Evolutionary conservation across 23 tunicate species (phyloP).

Genomic region (Oikopleura vanhoeffeni): DNA sequence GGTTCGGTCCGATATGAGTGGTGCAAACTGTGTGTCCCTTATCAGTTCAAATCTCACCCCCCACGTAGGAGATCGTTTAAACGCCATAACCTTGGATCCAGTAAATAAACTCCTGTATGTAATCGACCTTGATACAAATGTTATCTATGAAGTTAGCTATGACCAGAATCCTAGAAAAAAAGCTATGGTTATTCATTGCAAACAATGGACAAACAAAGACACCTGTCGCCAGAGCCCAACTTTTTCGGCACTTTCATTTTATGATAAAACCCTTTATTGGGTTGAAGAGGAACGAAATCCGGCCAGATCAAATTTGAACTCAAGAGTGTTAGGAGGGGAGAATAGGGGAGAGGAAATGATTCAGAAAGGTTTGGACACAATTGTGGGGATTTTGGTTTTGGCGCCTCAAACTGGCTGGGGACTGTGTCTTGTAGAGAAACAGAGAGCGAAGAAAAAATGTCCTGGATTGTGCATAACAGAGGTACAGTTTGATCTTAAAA

Average conservation of each 20-base stretch:
- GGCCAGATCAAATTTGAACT: no score
- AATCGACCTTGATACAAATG: neutral
- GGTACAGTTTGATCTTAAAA: no score
- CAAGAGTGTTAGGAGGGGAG: no score
- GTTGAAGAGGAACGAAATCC: no score
- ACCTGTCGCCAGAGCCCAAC: neutral
- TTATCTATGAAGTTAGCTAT: neutral
- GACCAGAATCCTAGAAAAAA: neutral
- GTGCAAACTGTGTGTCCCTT: neutral
- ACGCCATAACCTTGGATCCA: neutral
- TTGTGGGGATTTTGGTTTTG: neutral
- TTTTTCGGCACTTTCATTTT: neutral
- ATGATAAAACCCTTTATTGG: neutral
- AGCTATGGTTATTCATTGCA: neutral
- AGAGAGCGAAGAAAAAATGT: no score
- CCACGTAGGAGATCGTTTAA: neutral
- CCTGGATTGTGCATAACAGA: no score
- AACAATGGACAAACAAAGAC: no score
- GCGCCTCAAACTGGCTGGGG: neutral
- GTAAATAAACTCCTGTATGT: neutral
- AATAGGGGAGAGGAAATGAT: no score
- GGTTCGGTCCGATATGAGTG: neutral
- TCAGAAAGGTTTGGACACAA: no score
- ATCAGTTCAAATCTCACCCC: no score
- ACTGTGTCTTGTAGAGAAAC: neutral